Base-by-base conservation (phyloP, 92 coral and sea anemone genomes). In the Epizoanthus illoricatus region DNA sequence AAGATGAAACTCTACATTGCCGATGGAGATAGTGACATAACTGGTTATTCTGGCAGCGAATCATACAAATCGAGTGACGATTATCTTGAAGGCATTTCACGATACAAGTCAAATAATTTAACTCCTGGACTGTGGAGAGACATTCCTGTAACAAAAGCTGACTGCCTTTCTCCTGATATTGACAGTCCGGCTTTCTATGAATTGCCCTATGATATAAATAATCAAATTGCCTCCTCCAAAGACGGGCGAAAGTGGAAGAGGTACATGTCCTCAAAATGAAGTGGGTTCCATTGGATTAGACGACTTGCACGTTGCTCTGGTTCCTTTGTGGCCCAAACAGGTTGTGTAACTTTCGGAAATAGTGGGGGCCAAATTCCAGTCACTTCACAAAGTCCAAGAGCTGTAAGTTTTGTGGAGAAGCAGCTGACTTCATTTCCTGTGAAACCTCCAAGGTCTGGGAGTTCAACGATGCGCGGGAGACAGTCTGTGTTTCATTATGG, bases 161-260 rank as follows among this genome's bases (percentile, higher is more conserved):
- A 9, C 49, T 19, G 4, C 17, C 72, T 84, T 5, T 75, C 87
- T 23, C 61, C 15, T 18, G 87, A 84, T 64, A 74, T 84, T 12
- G 82, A 84, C 74, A 74, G 87, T 18, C 40, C 9, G 7, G 7
- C 45, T 19, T 65, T 62, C 3, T 84, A 84, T 39, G 73, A 84
- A 54, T 17, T 84, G 54, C 81, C 81, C 10, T 74, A 59, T 74
- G 65, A 74, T 49, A 7, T 23, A 1, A 36, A 52, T 58, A 18
- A 85, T 69, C 78, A 72, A 18, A 80, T 85, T 79, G 62, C 43
- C 16, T 69, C 80, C 56, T 85, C 88, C 49, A 54, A 39, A 19
- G 88, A 78, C 57, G 88, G 88, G 13, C 58, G 88, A 19, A 71
- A 80, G 58, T 85, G 88, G 88, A 21, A 69, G 68, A 65, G 84